Conservation (phyloP, 1,140 invertebrate genomes). For the Penaeus japonicus region DNA sequence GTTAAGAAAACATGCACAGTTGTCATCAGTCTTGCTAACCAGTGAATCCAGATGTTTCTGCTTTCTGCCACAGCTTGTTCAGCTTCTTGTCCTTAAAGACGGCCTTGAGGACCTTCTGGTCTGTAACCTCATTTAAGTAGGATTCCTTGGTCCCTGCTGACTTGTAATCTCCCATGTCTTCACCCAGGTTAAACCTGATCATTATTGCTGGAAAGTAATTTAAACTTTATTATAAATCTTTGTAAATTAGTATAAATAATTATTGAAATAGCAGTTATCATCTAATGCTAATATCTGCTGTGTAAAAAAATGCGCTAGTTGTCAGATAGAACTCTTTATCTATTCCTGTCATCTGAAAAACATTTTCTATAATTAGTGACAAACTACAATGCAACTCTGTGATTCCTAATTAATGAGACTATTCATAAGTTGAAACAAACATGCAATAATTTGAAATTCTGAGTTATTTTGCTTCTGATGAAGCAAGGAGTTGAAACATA, state of each 20-base stretch:
- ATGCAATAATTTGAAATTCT: no score
- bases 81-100: slow-evolving; percentile 90
- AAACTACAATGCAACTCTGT: no score
- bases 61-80: slow-evolving; percentile 89
- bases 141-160: slow-evolving; percentile 69
- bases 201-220: slow-evolving; percentile 72
- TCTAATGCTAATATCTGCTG: background rate
- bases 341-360: no score
- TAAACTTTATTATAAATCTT: background rate
- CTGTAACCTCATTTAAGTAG: slow-evolving; percentile 69
- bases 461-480: no score
- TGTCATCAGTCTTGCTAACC: slow-evolving; percentile 61
- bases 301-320: slow-evolving; percentile 42
- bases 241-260: no score
- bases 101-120: slow-evolving; percentile 75
- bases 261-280: background rate
- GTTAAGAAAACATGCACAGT: background rate
- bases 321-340: no score
- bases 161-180: slow-evolving; percentile 77
- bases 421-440: no score
- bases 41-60: slow-evolving; percentile 82
- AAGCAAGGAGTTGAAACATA: no score
- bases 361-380: no score
- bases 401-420: no score
- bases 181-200: slow-evolving; percentile 80